These are phyloP conservation scores for Lysandra bellargus DNA, from an alignment of 2,888 invertebrate species.

Conservation along the genomic window DNA sequence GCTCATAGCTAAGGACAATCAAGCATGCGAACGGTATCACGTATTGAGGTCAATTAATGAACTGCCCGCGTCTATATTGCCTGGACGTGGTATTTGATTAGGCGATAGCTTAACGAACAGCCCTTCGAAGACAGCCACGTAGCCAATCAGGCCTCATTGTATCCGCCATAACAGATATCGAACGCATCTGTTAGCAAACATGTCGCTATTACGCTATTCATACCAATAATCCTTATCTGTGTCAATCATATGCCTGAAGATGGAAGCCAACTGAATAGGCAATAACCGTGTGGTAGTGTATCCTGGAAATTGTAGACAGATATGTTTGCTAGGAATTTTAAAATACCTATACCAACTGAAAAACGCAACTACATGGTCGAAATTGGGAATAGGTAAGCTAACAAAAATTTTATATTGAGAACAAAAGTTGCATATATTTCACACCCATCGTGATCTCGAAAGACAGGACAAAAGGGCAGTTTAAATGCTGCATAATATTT, in stretches of 20 bases:
- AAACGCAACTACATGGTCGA: no score
- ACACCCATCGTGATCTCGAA: slow-evolving; percentile 4
- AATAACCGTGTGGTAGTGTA: neutral
- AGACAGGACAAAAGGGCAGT: slow-evolving; percentile 20
- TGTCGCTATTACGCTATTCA: slow-evolving; percentile 1
- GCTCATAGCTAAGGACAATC: neutral
- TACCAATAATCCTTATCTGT: slow-evolving; percentile 10
- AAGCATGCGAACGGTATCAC: slow-evolving; percentile 3
- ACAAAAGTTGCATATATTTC: neutral
- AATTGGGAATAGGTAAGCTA: neutral
- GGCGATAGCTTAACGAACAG: slow-evolving; percentile 35
- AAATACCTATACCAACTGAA: no score
- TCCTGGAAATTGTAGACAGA: neutral
- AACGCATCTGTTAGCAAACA: slow-evolving; percentile 31
- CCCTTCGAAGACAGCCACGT: slow-evolving; percentile 38
- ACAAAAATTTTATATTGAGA: neutral
- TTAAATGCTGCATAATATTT: neutral
- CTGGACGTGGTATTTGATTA: slow-evolving; percentile 30
- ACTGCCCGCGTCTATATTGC: slow-evolving; percentile 26
- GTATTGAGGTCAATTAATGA: slow-evolving; percentile 23
- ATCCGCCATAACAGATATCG: slow-evolving; percentile 40
- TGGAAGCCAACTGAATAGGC: neutral
- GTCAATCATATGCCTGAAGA: neutral
- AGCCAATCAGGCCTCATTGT: slow-evolving; percentile 49
- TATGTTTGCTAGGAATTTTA: neutral